A percentile compares a stretch with the other conserved stretches of the same genome.
phyloP scores from a whole-genome alignment of 2,888 invertebrate species.

The Steromphala cineraria region DNA sequence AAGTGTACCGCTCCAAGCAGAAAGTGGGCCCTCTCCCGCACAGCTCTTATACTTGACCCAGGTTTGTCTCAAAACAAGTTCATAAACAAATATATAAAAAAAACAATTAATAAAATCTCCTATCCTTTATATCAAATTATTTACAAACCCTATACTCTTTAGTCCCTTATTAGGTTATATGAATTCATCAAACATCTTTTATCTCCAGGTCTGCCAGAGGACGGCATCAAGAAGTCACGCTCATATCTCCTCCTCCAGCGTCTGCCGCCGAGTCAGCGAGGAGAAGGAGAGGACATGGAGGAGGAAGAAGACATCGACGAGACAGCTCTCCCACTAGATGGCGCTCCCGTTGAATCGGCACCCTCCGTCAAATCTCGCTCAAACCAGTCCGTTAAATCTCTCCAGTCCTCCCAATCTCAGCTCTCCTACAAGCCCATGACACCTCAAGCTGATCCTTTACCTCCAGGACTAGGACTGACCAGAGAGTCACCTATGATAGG shows the following conservation, averaged over 20 bases:
- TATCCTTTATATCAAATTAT: no score
- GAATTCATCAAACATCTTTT: no score
- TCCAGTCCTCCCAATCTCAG: slow-evolving; percentile 67
- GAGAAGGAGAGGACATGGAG: slow-evolving; percentile 48
- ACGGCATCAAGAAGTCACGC: slow-evolving; percentile 66
- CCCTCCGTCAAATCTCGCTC: slow-evolving; percentile 20
- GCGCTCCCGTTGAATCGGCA: slow-evolving; percentile 39
- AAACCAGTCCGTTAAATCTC: slow-evolving; percentile 29
- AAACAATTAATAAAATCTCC: no score
- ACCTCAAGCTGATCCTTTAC: slow-evolving; percentile 72
- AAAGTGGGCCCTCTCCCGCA: slow-evolving; percentile 60
- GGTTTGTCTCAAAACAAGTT: slow-evolving; percentile 44
- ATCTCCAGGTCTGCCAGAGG: slow-evolving; percentile 61
- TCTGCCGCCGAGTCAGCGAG: slow-evolving; percentile 45
- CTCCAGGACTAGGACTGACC: slow-evolving; percentile 58
- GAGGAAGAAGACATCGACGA: slow-evolving; percentile 49
- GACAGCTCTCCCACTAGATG: slow-evolving; percentile 44
- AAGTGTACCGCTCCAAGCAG: slow-evolving; percentile 58
- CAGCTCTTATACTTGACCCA: slow-evolving; percentile 68
- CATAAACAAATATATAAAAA: no score
- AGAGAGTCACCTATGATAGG: slow-evolving; percentile 51
- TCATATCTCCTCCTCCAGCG: slow-evolving; percentile 61
- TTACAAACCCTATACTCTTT: no score
- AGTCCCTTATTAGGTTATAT: no score
- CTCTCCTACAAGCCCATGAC: slow-evolving; percentile 70